Evolutionary conservation across 2,113 vertebrate species (phyloP).

Genomic region (Thymallus thymallus): DNA sequence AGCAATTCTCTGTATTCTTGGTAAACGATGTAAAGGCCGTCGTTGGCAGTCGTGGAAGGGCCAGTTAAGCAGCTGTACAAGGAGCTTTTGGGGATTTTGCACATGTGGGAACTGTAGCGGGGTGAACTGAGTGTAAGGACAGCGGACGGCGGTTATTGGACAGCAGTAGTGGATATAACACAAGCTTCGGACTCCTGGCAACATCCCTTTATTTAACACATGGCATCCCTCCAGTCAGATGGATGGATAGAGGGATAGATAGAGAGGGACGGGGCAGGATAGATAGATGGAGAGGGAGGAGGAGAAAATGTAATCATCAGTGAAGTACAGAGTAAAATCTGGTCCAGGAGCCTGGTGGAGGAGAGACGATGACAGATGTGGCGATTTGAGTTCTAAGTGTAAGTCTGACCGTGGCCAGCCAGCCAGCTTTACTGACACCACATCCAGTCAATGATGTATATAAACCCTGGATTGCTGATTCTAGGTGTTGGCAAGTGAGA

Average conservation of each 20-base stretch:
- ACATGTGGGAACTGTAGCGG: neutral
- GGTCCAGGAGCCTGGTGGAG: constrained; percentile 11
- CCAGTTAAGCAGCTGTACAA: neutral
- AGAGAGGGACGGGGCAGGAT: neutral
- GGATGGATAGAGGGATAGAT: constrained; percentile 3
- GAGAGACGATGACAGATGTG: constrained; percentile 43
- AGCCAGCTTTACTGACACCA: too few species aligned
- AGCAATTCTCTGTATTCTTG: too few species aligned
- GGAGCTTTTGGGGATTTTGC: neutral
- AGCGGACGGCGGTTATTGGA: too few species aligned
- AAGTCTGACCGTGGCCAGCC: constrained; percentile 10
- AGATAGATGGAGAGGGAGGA: constrained; percentile 11
- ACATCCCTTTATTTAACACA: too few species aligned
- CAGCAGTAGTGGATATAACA: neutral
- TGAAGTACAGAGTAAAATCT: constrained; percentile 39
- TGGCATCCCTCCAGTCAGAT: neutral
- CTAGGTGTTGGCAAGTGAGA: too few species aligned
- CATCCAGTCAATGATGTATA: too few species aligned
- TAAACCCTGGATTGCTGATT: too few species aligned
- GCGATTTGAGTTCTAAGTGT: constrained; percentile 43
- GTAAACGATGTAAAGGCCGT: constrained; percentile 5
- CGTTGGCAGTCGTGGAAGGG: neutral
- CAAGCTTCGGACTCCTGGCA: neutral
- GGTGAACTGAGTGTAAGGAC: too few species aligned
- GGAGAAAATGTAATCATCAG: constrained; percentile 42